A percentile compares a stretch with the other conserved stretches of the same genome.
Conservation (phyloP, 2,888 invertebrate species). For the Tortricodes alternella region DNA sequence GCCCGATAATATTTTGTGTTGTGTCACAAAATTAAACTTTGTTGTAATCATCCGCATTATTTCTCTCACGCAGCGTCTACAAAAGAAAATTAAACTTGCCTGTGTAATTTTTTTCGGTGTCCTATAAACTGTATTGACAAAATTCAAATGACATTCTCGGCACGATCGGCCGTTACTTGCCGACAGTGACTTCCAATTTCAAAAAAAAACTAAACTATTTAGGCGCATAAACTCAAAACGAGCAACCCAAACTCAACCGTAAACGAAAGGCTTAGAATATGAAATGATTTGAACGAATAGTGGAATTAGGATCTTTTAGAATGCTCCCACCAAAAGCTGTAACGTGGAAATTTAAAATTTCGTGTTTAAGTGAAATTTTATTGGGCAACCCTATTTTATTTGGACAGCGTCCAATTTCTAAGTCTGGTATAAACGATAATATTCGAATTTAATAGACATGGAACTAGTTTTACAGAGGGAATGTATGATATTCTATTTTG, state of each 20-base stretch:
- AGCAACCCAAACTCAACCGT: constrained; percentile 40
- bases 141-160: constrained; percentile 73
- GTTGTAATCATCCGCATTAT: no score
- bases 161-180: constrained; percentile 79
- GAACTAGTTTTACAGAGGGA: not conserved
- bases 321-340: constrained; percentile 46
- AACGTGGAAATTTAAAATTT: constrained; percentile 79
- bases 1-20: not conserved
- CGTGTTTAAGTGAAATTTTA: constrained; percentile 81
- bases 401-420: constrained; percentile 52
- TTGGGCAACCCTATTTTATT: constrained; percentile 71
- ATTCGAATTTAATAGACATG: constrained; percentile 21
- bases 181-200: constrained; percentile 82
- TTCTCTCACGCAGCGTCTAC: constrained; percentile 37
- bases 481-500: not conserved
- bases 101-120: constrained; percentile 59
- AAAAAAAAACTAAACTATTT: constrained; percentile 46
- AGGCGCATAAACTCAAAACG: constrained; percentile 41
- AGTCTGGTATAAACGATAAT: constrained; percentile 39
- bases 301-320: constrained; percentile 39
- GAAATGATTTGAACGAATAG: constrained; percentile 16
- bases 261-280: not conserved
- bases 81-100: constrained; percentile 66
- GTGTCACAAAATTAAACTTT: not conserved
- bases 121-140: constrained; percentile 56